Evolutionary conservation across 2,888 invertebrate species (phyloP), one percentile per base, ranked within the genome.

Genomic region (Cephus pulcher): DNA sequence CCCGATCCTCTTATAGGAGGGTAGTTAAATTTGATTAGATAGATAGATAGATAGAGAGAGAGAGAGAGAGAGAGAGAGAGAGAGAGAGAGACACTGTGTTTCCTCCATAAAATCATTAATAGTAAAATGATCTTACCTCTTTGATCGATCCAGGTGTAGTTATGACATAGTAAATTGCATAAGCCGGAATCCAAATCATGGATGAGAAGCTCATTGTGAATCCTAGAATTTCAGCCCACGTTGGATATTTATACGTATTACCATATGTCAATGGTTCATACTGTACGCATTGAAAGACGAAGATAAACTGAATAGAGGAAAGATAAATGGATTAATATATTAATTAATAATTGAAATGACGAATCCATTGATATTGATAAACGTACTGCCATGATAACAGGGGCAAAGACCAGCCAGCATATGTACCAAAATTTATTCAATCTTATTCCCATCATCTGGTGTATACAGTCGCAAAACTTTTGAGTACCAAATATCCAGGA

Each of bases 131-230:
- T 56, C 40, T 89, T 87, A 94, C 94, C 92, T 94, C 92, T 82
- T 91, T 90, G 32, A 94, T 87, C 3, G 93, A 91, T 80, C 93
- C 94, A 3, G 93, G 92, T 71, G 92, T 91, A 1, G 90, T 89
- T 33, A 93, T 83, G 3, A 95, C 87, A 85, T 94, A 95, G 87
- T 94, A 95, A 79, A 94, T 84, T 4, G 94, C 94, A 84, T 95
- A 95, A 23, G 90, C 90, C 12, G 95, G 95, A 80, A 95, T 93
- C 93, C 94, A 95, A 35, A 95, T 89, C 94, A 95, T 95, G 4
- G 95, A 95, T 4, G 94, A 92, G 56, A 94, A 91, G 82, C 94
- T 95, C 77, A 95, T 91, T 70, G 92, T 90, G 83, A 94, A 92
- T n/a, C 95, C 95, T 56, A 95, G 86, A 70, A 92, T 89, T 86